A percentile compares a stretch with the other conserved stretches of the same genome.
These are phyloP conservation scores for Galaxea fascicularis DNA, from an alignment of 92 coral and sea anemone genomes.

Conservation along the genomic window DNA sequence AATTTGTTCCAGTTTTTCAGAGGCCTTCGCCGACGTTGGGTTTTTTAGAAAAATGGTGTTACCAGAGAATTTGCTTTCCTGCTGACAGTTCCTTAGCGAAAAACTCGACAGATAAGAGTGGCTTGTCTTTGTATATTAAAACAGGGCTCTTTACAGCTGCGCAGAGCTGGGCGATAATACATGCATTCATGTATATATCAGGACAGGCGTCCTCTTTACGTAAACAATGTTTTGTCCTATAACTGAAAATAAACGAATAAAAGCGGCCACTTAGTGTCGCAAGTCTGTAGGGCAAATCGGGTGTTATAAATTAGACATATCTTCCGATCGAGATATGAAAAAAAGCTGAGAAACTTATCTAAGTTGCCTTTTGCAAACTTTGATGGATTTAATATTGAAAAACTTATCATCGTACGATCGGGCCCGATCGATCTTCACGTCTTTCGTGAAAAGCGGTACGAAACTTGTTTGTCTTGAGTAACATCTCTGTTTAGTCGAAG, in stretches of 20 bases:
- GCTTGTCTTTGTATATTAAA: background rate
- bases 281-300: background rate
- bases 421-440: background rate
- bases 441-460: background rate
- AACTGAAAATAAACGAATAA: constrained; percentile 17
- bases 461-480: background rate
- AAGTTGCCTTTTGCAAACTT: background rate
- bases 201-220: constrained; percentile 1
- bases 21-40: background rate
- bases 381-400: background rate
- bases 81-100: background rate
- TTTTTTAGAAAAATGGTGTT: background rate
- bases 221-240: constrained; percentile 26
- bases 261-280: constrained; percentile 1
- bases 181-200: constrained; percentile 3
- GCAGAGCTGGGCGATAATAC: constrained; percentile 10
- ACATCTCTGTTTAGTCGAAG: background rate
- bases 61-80: background rate
- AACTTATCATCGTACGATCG: background rate
- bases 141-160: constrained; percentile 34
- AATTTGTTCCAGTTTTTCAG: background rate
- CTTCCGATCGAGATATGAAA: background rate
- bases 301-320: background rate
- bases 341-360: constrained; percentile 6
- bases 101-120: background rate